A percentile compares a stretch with the other conserved stretches of the same genome.
Conservation (phyloP, 2,797 vertebrate genomes). For the Poeciliopsis infans region DNA sequence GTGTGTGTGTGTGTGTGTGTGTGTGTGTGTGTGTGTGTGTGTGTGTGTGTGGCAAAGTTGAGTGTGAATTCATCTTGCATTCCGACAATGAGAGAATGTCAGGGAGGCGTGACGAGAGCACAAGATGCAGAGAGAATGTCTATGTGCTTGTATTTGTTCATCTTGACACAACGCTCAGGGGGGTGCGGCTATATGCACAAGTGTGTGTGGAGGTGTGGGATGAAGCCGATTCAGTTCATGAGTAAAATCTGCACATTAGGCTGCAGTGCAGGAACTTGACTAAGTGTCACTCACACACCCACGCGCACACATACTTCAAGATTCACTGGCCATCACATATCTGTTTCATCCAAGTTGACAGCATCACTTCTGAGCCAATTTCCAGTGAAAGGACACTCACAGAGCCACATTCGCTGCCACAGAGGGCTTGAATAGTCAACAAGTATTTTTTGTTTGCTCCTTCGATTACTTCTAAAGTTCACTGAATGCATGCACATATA, state of each 20-base stretch:
- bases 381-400: conserved; percentile 39
- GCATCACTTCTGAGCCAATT: conserved; percentile 51
- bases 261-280: conserved; percentile 42
- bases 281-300: conserved; percentile 15
- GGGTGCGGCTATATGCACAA: background rate
- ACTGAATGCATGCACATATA: conserved; percentile 14
- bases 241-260: conserved; percentile 39
- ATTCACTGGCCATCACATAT: conserved; percentile 39
- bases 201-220: background rate
- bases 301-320: conserved; percentile 23
- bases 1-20: background rate
- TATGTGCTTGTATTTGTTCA: conserved; percentile 65
- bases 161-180: conserved; percentile 39
- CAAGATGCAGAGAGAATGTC: conserved; percentile 70
- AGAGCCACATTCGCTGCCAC: conserved; percentile 12
- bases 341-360: conserved; percentile 57
- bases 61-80: conserved; percentile 61
- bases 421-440: conserved; percentile 39
- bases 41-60: conserved; percentile 6
- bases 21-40: too few species aligned
- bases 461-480: conserved; percentile 20
- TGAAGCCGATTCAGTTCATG: conserved; percentile 12
- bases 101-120: conserved; percentile 74
- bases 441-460: conserved; percentile 1
- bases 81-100: conserved; percentile 77